Conservation (phyloP, 1,140 invertebrate species). For the Oreohelix idahoensis region DNA sequence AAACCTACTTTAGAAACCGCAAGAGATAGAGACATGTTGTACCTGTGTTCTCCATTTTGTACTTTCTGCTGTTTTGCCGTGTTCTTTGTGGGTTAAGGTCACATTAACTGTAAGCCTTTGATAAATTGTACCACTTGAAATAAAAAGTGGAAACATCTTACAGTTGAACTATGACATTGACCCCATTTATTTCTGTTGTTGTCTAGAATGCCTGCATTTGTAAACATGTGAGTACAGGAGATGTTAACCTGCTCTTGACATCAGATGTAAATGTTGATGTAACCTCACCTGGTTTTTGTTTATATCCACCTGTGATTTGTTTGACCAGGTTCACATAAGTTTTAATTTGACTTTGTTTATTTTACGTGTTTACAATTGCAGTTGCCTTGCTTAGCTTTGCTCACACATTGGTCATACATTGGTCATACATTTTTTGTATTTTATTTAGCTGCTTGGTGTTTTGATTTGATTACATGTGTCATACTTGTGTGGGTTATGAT, state of each 20-base stretch:
- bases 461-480: too few relatives aligned
- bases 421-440: too few relatives aligned
- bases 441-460: too few relatives aligned
- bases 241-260: neutral
- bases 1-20: too few relatives aligned
- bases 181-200: conserved; percentile 30
- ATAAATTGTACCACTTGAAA: neutral
- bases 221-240: conserved; percentile 48
- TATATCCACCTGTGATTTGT: neutral
- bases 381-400: too few relatives aligned
- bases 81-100: neutral
- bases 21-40: too few relatives aligned
- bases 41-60: too few relatives aligned
- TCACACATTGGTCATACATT: too few relatives aligned
- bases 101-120: neutral
- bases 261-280: neutral
- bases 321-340: neutral
- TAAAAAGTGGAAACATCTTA: neutral
- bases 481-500: too few relatives aligned
- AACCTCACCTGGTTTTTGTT: neutral
- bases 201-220: conserved; percentile 51
- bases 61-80: too few relatives aligned
- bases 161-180: neutral
- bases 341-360: neutral
- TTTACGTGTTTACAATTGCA: neutral